These are phyloP conservation scores for Planiliza haematocheilus DNA, from an alignment of 2,113 vertebrate genomes.

Conservation along the genomic window DNA sequence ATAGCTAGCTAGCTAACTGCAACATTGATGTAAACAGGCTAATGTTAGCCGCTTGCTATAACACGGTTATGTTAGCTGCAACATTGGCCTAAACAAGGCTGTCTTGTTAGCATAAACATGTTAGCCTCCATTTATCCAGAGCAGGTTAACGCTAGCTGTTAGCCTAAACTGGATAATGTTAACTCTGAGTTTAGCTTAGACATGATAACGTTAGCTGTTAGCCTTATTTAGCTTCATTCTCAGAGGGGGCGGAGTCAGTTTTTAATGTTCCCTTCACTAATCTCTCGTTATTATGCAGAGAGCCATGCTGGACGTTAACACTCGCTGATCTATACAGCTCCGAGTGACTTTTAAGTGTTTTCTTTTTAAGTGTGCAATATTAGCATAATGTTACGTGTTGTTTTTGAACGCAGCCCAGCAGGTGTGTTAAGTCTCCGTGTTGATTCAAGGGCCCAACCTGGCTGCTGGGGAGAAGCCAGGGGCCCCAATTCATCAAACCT, in stretches of 20 bases:
- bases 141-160: not conserved
- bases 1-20: no score
- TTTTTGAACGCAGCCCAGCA: slow-evolving; percentile 28
- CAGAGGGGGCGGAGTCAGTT: not conserved
- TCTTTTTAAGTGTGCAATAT: slow-evolving; percentile 72
- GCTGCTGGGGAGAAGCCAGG: slow-evolving; percentile 3
- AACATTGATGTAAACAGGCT: no score
- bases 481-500: not conserved
- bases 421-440: slow-evolving; percentile 17
- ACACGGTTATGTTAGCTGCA: no score
- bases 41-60: no score
- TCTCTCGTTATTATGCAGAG: not conserved
- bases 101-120: no score
- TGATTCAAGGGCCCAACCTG: slow-evolving; percentile 55
- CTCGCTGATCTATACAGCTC: not conserved
- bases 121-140: no score
- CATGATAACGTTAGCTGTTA: not conserved
- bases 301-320: slow-evolving; percentile 18
- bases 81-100: no score
- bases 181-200: not conserved
- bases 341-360: not conserved
- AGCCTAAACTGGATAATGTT: not conserved
- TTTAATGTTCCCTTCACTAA: no score
- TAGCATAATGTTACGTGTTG: not conserved
- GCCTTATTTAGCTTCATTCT: not conserved